Conservation (phyloP, 2,797 vertebrate genomes). For the Balearica regulorum region DNA sequence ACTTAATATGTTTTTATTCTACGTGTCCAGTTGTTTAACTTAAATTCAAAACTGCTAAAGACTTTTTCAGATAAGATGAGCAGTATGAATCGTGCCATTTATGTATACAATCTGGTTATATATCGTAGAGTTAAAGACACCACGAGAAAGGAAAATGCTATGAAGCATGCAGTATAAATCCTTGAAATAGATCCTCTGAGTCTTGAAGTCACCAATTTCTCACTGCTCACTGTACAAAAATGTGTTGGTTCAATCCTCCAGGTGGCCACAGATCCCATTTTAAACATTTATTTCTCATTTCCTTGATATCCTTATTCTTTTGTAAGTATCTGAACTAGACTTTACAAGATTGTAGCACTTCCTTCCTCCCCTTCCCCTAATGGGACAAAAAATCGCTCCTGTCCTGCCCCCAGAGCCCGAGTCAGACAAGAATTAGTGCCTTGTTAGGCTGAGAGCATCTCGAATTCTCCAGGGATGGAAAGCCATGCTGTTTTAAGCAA, state of each 20-base stretch:
- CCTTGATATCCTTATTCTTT: not conserved
- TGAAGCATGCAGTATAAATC: conserved; percentile 2
- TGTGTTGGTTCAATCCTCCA: not conserved
- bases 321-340: not conserved
- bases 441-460: not conserved
- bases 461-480: not conserved
- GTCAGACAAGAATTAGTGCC: not conserved
- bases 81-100: not conserved
- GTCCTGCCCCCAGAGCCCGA: rapidly evolving
- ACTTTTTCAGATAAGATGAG: not conserved
- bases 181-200: not conserved
- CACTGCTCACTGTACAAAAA: not conserved
- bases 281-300: conserved; percentile 23
- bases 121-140: not conserved
- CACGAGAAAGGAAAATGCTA: not conserved
- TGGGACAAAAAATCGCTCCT: not conserved
- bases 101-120: not conserved
- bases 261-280: not conserved
- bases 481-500: not conserved
- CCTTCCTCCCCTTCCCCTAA: not conserved
- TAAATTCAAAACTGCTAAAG: not conserved
- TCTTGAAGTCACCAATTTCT: not conserved
- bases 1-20: not conserved
- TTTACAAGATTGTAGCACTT: not conserved
- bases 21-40: not conserved